Base-by-base conservation (phyloP, 2,888 invertebrate species). In the Darwinula stevensoni region DNA sequence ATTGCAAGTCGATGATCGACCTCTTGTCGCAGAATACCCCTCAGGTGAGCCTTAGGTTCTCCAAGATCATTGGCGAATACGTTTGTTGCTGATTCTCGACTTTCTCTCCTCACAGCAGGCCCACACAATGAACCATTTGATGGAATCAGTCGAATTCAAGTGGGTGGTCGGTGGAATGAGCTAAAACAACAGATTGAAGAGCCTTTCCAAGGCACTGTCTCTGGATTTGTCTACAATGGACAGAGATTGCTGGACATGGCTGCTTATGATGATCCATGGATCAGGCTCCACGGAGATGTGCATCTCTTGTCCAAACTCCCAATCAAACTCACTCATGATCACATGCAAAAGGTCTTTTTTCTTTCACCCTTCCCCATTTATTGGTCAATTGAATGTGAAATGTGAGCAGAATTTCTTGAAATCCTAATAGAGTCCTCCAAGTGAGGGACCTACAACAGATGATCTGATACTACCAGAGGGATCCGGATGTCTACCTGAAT, bases 1-100 rank as follows among this genome's bases (percentile, higher is more conserved):
- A 0, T 54, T 91, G 28, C 84, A 86, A 53, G 58, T 91, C 11
- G 91, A 91, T 45, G 76, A 82, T 49, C 75, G 75, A 45, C 75
- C 74, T 45, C 67, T 74, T 13, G 74, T 69, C 47, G 66, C 70
- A 1, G 65, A 75, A 42, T 67, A 72, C 50, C 86, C 86, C 1
- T 62, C 69, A 56, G 80, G 84, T 82, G 51, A 51, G 48, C 42
- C 13, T 35, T 11, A 29, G n/a, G n/a, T n/a, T n/a, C n/a, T n/a
- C n/a, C n/a, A n/a, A n/a, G n/a, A n/a, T n/a, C n/a, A n/a, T n/a
- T n/a, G n/a, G n/a, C n/a, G n/a, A n/a, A n/a, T n/a, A n/a, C n/a
- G n/a, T n/a, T n/a, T n/a, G n/a, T n/a, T n/a, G n/a, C n/a, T n/a
- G n/a, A n/a, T n/a, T n/a, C n/a, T n/a, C n/a, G n/a, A n/a, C n/a